These are phyloP conservation scores for Leucophenga montana DNA, from an alignment of 2,888 invertebrate genomes.

Conservation along the genomic window DNA sequence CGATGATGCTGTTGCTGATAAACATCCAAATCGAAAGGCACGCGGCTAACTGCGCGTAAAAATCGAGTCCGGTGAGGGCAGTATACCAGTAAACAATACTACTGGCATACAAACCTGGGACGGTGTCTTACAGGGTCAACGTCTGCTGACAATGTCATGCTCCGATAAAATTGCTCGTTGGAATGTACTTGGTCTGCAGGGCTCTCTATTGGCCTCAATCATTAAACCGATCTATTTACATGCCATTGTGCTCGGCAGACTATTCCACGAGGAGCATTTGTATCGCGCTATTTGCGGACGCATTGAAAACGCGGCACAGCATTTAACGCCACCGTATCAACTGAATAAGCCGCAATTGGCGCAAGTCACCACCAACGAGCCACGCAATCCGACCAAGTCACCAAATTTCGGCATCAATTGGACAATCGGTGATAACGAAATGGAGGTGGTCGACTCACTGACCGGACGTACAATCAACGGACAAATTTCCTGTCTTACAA, in stretches of 20 bases:
- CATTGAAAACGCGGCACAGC: conserved; percentile 83
- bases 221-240: conserved; percentile 92
- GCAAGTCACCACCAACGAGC: conserved; percentile 87
- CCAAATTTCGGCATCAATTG: conserved; percentile 94
- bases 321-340: conserved; percentile 86
- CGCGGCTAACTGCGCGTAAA: conserved; percentile 94
- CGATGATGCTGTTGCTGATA: conserved; percentile 77
- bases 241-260: conserved; percentile 89
- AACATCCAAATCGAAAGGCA: conserved; percentile 76
- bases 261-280: conserved; percentile 92
- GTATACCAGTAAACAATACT: conserved; percentile 89
- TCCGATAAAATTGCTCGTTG: conserved; percentile 97
- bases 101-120: conserved; percentile 93
- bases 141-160: conserved; percentile 96
- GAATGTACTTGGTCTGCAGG: conserved; percentile 96
- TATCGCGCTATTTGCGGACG: conserved; percentile 88
- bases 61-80: conserved; percentile 97
- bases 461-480: conserved; percentile 89
- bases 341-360: conserved; percentile 88
- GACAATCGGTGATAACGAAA: conserved; percentile 77
- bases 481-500: conserved; percentile 81
- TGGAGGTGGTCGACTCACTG: conserved; percentile 89
- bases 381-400: conserved; percentile 89
- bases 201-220: conserved; percentile 89
- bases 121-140: conserved; percentile 89